Evolutionary conservation across 2,888 invertebrate species (phyloP), one percentile per base, ranked within the genome.

Genomic region (Cerceris ruficornis): DNA sequence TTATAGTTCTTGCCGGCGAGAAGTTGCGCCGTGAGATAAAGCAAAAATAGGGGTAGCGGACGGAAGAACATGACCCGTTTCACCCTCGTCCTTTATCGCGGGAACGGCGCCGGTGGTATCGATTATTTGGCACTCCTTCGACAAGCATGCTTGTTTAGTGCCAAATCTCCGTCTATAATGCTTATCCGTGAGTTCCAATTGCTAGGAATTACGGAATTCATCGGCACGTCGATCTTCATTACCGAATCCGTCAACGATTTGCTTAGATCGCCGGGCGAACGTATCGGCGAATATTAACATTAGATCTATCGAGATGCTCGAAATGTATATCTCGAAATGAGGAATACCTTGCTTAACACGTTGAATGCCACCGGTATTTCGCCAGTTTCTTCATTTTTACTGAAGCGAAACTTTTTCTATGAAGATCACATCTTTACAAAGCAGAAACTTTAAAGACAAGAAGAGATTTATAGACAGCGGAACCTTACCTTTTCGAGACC

Each of bases 41-140:
- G 28, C 28, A 28, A 28, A 28, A n/a, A n/a, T 46, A 11, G 11
- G 46, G 52, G n/a, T 7, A 52, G 52, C 52, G 52, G 57, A n/a
- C 8, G 17, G 57, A 57, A 17, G 57, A 57, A 57, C 39, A 57
- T 61, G 68, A 68, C 69, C 55, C 15, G 7, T 73, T 67, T 72
- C 46, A 71, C 50, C 65, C 62, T 70, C 62, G 46, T 61, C 65
- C 59, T 50, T 46, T 50, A 46, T 72, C 17, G 65, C 52, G 57
- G 28, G 76, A 82, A 70, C 61, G 82, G 62, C 69, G 76, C 75
- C 74, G n/a, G 50, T 68, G 28, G 15, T 84, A 84, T 81, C 82
- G 84, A 83, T 83, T 84, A 83, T 75, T 62, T 46, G 65, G 14
- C 67, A 50, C 64, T 74, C 69, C 55, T 72, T 69, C 65, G 67